These are phyloP conservation scores for Elanus axillaris DNA, from an alignment of 2,113 vertebrate species.

Conservation along the genomic window DNA sequence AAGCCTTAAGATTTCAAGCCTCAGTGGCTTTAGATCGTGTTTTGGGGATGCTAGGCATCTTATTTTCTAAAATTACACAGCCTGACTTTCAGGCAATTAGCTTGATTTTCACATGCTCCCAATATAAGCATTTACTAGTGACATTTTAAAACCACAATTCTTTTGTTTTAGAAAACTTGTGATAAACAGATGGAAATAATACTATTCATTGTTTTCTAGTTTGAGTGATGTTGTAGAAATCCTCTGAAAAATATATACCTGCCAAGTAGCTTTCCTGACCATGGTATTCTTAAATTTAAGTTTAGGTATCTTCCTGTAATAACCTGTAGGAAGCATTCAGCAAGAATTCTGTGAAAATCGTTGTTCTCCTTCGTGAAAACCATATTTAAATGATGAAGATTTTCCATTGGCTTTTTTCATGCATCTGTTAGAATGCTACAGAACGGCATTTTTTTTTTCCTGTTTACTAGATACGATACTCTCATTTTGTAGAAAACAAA, in stretches of 20 bases:
- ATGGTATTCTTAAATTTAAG: neutral
- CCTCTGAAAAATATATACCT: neutral
- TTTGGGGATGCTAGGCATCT: neutral
- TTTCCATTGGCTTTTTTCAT: neutral
- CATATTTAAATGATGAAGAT: neutral
- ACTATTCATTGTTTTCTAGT: neutral
- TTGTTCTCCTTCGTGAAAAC: neutral
- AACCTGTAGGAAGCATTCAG: neutral
- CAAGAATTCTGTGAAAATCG: neutral
- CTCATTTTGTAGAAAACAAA: neutral
- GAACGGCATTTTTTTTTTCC: neutral
- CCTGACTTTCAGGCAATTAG: neutral
- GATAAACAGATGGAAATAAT: neutral
- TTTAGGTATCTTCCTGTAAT: neutral
- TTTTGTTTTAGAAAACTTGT: neutral
- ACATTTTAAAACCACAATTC: neutral
- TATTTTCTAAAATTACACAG: neutral
- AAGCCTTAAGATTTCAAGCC: neutral
- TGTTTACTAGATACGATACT: neutral
- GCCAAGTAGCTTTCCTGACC: neutral
- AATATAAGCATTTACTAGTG: neutral
- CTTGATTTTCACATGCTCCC: neutral
- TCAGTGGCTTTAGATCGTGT: neutral
- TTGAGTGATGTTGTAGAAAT: neutral
- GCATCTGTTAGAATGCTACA: neutral